Evolutionary conservation across 2,888 invertebrate species (phyloP).

Genomic region (Nineta flava): DNA sequence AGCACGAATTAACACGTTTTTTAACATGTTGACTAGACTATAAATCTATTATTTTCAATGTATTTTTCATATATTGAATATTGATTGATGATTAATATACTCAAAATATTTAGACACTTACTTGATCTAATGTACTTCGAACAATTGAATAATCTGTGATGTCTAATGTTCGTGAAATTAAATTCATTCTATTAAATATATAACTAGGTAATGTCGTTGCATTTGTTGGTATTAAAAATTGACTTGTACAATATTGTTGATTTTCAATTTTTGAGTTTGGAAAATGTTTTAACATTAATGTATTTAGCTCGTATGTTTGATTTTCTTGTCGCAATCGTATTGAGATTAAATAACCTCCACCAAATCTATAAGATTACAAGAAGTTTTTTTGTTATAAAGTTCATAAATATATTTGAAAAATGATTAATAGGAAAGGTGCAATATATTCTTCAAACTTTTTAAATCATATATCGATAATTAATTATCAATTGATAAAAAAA

Average conservation of each 20-base stretch:
- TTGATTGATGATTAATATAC: too few relatives aligned
- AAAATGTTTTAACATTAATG: conserved; percentile 8
- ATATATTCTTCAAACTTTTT: too few relatives aligned
- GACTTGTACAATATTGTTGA: conserved; percentile 11
- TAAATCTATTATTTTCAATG: too few relatives aligned
- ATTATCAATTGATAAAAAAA: too few relatives aligned
- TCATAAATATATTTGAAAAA: too few relatives aligned
- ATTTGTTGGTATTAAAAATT: conserved; percentile 17
- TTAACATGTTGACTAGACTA: too few relatives aligned
- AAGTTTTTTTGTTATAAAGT: too few relatives aligned
- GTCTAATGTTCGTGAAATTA: conserved; percentile 31
- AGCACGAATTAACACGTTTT: too few relatives aligned
- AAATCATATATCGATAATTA: too few relatives aligned
- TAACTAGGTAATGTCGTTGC: conserved; percentile 29
- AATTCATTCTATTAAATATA: conserved; percentile 32
- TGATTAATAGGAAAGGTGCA: too few relatives aligned
- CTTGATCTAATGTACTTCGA: conserved; percentile 43
- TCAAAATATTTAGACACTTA: conserved; percentile 15
- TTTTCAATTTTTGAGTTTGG: conserved; percentile 8
- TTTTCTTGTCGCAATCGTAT: conserved; percentile 21
- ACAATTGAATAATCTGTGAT: conserved; percentile 39
- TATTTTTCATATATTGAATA: too few relatives aligned
- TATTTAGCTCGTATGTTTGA: conserved; percentile 7
- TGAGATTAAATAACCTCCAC: conserved; percentile 36
- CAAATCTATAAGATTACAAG: conserved; percentile 26